These are phyloP conservation scores for Numenius arquata DNA, from an alignment of 2,113 vertebrate genomes.

Conservation along the genomic window DNA sequence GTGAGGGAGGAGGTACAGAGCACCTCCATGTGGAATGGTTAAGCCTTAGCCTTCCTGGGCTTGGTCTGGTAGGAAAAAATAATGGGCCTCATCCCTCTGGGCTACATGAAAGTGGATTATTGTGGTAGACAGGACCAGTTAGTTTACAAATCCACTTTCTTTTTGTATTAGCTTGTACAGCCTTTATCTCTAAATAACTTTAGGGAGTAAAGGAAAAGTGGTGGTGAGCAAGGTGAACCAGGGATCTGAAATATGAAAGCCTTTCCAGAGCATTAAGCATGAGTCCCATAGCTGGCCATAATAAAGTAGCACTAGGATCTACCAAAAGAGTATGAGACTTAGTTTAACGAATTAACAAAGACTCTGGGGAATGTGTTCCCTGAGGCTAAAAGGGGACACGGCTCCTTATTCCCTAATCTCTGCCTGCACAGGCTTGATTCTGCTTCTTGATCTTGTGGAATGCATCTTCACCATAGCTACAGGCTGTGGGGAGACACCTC, in stretches of 20 bases:
- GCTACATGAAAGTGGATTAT: neutral
- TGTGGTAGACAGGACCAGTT: neutral
- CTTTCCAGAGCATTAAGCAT: neutral
- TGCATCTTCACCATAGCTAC: neutral
- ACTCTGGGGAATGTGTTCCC: constrained; percentile 2
- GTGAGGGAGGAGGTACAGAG: neutral
- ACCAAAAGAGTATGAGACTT: neutral
- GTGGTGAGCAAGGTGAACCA: neutral
- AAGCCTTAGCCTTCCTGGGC: neutral
- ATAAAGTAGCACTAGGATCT: neutral
- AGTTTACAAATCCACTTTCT: neutral
- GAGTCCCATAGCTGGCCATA: neutral
- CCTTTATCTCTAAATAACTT: neutral
- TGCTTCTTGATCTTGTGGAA: constrained; percentile 26
- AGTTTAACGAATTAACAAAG: neutral
- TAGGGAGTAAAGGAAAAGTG: neutral
- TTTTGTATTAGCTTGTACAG: neutral
- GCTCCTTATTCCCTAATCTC: constrained; percentile 13
- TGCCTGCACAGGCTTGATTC: constrained; percentile 44
- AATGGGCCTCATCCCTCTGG: neutral
- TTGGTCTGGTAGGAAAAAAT: neutral
- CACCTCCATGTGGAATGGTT: neutral
- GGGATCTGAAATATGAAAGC: neutral
- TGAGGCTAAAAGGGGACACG: neutral
- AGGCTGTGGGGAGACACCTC: neutral